Conservation (phyloP, 2,113 vertebrate species). For the Tretioscincus oriximinensis region DNA sequence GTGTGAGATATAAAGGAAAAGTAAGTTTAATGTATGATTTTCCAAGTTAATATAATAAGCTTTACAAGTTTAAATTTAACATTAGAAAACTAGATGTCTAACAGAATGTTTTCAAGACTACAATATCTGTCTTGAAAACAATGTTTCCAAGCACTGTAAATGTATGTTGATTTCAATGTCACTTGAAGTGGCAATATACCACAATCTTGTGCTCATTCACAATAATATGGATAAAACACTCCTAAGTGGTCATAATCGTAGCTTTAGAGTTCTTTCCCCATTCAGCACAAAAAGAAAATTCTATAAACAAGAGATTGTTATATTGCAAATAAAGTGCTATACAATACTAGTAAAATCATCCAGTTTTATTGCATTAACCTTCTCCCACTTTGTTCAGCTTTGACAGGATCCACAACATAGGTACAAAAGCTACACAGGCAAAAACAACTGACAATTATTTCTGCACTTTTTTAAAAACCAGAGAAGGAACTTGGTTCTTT, state of each 20-base stretch:
- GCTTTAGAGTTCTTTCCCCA: not conserved
- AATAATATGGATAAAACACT: too few relatives aligned
- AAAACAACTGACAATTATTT: not conserved
- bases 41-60: slow-evolving; percentile 37
- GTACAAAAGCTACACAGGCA: not conserved
- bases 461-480: not conserved
- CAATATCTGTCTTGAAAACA: not conserved
- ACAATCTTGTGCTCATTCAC: too few relatives aligned
- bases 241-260: not conserved
- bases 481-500: rapidly evolving
- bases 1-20: not conserved
- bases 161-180: not conserved
- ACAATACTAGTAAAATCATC: not conserved
- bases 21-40: slow-evolving; percentile 51
- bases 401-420: not conserved
- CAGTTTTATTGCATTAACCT: not conserved
- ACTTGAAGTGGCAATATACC: not conserved
- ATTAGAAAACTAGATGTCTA: not conserved
- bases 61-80: slow-evolving; percentile 26
- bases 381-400: not conserved
- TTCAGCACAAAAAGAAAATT: not conserved
- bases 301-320: not conserved
- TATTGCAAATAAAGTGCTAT: too few relatives aligned
- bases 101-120: not conserved
- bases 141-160: not conserved